Percentiles rank a stretch among this genome's conserved stretches.
Evolutionary conservation across 2,113 vertebrate species (phyloP).

Genomic region (Panurus biarmicus): DNA sequence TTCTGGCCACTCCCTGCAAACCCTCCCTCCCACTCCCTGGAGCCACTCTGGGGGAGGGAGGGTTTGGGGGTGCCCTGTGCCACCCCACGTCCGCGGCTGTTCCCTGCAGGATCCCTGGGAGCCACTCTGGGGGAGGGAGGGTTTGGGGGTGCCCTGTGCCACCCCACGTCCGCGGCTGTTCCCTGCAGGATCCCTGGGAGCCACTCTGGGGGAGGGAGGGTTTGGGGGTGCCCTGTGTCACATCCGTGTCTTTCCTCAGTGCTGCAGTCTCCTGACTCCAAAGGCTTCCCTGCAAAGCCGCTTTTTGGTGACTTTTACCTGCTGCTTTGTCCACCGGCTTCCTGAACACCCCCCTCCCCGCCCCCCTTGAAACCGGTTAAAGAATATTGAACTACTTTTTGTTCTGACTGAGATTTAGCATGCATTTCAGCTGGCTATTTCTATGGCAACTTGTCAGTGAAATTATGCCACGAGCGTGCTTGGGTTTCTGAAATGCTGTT

Average conservation of each 20-base stretch:
- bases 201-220: fast-evolving
- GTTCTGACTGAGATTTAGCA: background rate
- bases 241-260: too few relatives aligned
- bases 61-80: too few relatives aligned
- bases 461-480: background rate
- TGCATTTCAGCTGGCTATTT: background rate
- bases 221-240: background rate
- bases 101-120: too few relatives aligned
- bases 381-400: background rate
- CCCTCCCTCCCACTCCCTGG: too few relatives aligned
- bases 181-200: fast-evolving
- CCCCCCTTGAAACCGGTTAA: background rate
- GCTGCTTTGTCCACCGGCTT: background rate
- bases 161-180: background rate
- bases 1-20: fast-evolving
- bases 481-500: background rate
- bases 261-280: fast-evolving
- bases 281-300: background rate
- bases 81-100: too few relatives aligned
- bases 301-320: background rate
- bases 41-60: too few relatives aligned
- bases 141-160: background rate
- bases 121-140: fast-evolving
- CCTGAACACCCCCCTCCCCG: too few relatives aligned
- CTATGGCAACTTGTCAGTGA: background rate